These are phyloP conservation scores for Spinus pinus DNA, from an alignment of 2,797 vertebrate genomes.

Conservation along the genomic window DNA sequence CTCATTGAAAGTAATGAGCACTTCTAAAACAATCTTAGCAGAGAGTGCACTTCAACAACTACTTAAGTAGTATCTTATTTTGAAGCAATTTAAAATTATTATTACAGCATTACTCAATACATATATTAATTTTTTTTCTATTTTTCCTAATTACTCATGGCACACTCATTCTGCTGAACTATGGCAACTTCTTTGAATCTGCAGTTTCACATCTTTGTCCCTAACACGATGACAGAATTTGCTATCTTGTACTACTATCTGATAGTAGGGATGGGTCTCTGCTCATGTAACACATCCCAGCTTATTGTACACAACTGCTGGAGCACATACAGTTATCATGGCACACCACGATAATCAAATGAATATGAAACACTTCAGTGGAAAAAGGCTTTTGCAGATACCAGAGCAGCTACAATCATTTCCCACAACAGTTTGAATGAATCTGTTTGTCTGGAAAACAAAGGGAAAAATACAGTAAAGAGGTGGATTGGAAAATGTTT, in stretches of 20 bases:
- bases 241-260: background rate
- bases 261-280: background rate
- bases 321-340: background rate
- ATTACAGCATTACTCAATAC: background rate
- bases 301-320: background rate
- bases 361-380: background rate
- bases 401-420: background rate
- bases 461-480: background rate
- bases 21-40: background rate
- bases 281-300: background rate
- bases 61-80: background rate
- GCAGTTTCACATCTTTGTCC: background rate
- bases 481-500: background rate
- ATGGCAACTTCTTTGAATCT: background rate
- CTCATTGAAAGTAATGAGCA: background rate
- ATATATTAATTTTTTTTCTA: fast-evolving
- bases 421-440: background rate
- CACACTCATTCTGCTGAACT: background rate
- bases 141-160: background rate
- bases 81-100: background rate
- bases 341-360: background rate
- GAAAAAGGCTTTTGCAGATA: background rate
- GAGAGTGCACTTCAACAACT: background rate
- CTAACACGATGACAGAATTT: background rate
- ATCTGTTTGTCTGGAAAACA: background rate